phyloP scores from a whole-genome alignment of 2,888 invertebrate species.

The Platypus cylindrus region DNA sequence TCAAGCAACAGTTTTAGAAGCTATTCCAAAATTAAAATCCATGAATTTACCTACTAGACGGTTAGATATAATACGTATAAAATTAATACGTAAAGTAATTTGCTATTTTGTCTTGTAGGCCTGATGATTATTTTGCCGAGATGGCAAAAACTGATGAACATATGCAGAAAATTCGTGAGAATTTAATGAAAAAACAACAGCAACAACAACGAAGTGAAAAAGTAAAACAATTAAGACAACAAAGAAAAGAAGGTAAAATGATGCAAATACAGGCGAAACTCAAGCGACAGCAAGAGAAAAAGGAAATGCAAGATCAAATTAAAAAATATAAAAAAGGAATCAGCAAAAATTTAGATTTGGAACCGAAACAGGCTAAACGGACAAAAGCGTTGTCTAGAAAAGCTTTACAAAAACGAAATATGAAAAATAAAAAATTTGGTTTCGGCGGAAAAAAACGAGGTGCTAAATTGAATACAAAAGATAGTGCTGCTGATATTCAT shows the following conservation, averaged over 20 bases:
- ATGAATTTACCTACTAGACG: conserved; percentile 59
- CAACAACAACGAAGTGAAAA: conserved; percentile 81
- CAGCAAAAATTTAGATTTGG: conserved; percentile 63
- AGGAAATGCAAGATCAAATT: conserved; percentile 80
- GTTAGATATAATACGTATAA: conserved; percentile 7
- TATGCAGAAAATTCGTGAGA: conserved; percentile 88
- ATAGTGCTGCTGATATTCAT: conserved; percentile 58
- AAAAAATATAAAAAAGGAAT: conserved; percentile 82
- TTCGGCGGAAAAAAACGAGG: conserved; percentile 93
- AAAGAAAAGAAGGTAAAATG: conserved; percentile 87
- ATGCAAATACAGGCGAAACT: conserved; percentile 69
- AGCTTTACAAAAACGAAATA: conserved; percentile 42
- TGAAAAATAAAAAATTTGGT: conserved; percentile 79
- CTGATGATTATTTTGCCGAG: conserved; percentile 96
- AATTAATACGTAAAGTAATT: neutral
- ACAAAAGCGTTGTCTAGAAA: conserved; percentile 24
- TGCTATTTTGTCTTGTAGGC: conserved; percentile 37
- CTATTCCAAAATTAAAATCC: conserved; percentile 62
- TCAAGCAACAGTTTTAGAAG: conserved; percentile 71
- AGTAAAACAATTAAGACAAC: conserved; percentile 75
- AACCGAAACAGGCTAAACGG: conserved; percentile 43
- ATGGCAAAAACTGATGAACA: conserved; percentile 97
- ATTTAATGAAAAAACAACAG: conserved; percentile 70
- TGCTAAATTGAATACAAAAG: conserved; percentile 72
- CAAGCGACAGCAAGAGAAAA: conserved; percentile 81